Conservation (phyloP, 1,140 invertebrate species). For the Hycleus cichorii region DNA sequence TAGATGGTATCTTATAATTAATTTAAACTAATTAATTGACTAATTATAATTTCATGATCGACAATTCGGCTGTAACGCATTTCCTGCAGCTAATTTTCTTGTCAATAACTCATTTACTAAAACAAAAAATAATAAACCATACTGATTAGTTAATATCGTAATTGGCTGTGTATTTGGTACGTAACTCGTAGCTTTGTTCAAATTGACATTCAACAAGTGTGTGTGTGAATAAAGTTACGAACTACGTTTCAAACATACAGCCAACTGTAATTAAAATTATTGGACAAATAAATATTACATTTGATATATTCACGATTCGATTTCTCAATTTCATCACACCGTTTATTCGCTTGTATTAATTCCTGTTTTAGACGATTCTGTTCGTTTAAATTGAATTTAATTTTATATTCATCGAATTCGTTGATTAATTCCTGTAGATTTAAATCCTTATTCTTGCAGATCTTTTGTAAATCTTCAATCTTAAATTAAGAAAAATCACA, state of each 20-base stretch:
- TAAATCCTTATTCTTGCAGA: not conserved
- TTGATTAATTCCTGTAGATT: slow-evolving; percentile 9
- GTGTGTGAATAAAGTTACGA: too few species aligned
- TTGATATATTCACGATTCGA: slow-evolving; percentile 16
- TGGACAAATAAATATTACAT: slow-evolving; percentile 1
- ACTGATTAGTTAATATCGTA: not conserved
- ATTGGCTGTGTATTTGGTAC: too few species aligned
- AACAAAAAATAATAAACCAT: slow-evolving; percentile 2
- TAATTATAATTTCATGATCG: not conserved
- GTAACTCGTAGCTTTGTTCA: too few species aligned
- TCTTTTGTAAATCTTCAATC: slow-evolving; percentile 10
- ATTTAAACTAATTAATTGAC: too few species aligned
- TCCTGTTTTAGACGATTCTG: slow-evolving; percentile 7
- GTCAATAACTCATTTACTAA: slow-evolving; percentile 19
- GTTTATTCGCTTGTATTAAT: slow-evolving; percentile 1
- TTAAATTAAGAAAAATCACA: not conserved
- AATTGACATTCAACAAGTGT: too few species aligned
- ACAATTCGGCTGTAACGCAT: slow-evolving; percentile 2
- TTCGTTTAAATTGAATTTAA: slow-evolving; percentile 8
- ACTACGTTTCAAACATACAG: too few species aligned
- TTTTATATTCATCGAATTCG: slow-evolving; percentile 13
- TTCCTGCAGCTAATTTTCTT: slow-evolving; percentile 12
- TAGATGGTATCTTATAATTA: too few species aligned
- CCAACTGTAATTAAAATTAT: too few species aligned
- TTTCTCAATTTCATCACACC: slow-evolving; percentile 17